A percentile compares a stretch with the other conserved stretches of the same genome.
Evolutionary conservation across 1,140 invertebrate genomes (phyloP).

Genomic region (Hycleus phaleratus): DNA sequence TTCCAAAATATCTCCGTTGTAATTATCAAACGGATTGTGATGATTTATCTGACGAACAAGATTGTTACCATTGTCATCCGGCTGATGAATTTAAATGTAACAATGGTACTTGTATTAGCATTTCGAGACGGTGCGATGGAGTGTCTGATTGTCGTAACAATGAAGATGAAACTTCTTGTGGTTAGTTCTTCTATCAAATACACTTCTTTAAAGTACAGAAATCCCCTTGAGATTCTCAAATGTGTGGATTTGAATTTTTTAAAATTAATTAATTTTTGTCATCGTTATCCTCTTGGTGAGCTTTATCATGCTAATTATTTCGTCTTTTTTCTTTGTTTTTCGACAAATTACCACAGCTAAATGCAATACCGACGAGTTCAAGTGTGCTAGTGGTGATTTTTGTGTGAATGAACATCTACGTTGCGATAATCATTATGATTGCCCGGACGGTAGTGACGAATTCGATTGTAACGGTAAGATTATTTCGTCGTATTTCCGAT

Average conservation of each 20-base stretch:
- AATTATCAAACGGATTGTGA: constrained; percentile 51
- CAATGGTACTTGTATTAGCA: constrained; percentile 59
- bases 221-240: no score
- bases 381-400: constrained; percentile 54
- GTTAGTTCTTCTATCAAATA: constrained; percentile 28
- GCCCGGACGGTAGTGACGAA: constrained; percentile 68
- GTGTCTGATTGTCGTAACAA: constrained; percentile 51
- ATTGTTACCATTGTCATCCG: constrained; percentile 42
- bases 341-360: constrained; percentile 31
- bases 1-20: constrained; percentile 47
- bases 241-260: no score
- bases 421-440: constrained; percentile 65
- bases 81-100: constrained; percentile 48
- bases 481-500: neutral
- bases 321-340: no score
- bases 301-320: constrained; percentile 13
- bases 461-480: constrained; percentile 44
- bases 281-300: neutral
- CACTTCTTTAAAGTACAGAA: no score
- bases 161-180: constrained; percentile 55
- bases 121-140: constrained; percentile 53
- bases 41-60: constrained; percentile 61
- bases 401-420: constrained; percentile 44
- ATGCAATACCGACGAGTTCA: constrained; percentile 56
- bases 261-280: no score